These are phyloP conservation scores for Anas platyrhynchos DNA, from an alignment of 2,113 vertebrate genomes.

Conservation along the genomic window DNA sequence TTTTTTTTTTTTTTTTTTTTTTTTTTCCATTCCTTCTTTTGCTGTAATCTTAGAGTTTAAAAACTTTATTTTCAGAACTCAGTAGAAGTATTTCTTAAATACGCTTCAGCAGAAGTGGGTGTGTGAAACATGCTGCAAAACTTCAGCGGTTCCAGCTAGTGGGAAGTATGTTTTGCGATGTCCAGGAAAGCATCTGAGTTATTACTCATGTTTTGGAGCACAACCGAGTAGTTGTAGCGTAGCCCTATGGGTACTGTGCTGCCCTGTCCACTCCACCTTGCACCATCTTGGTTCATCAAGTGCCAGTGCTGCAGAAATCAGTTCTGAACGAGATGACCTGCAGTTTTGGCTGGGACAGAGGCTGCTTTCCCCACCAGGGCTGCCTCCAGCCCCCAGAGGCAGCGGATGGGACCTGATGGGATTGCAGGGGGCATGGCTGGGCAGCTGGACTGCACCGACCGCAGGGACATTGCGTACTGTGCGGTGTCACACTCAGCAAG, in stretches of 20 bases:
- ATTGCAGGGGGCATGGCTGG: too few species aligned
- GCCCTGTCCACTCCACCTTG: background rate
- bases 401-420: too few species aligned
- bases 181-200: background rate
- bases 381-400: too few species aligned
- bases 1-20: background rate
- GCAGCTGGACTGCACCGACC: too few species aligned
- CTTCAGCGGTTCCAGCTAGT: background rate
- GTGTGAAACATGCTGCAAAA: background rate
- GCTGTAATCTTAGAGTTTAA: background rate
- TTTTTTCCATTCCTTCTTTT: background rate
- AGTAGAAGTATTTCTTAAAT: background rate
- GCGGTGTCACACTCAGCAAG: too few species aligned
- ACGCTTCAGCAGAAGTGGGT: background rate
- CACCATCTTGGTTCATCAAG: accelerated
- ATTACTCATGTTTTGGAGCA: background rate
- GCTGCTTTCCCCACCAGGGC: too few species aligned
- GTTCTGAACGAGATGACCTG: background rate
- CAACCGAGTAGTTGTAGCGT: background rate
- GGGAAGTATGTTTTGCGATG: background rate
- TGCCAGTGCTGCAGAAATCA: background rate
- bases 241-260: background rate
- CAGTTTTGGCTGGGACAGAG: too few species aligned
- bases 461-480: too few species aligned
- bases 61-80: background rate